Evolutionary conservation across 2,888 invertebrate genomes (phyloP), one percentile per base, ranked within the genome.

Genomic region (Chrysodeixis includens): DNA sequence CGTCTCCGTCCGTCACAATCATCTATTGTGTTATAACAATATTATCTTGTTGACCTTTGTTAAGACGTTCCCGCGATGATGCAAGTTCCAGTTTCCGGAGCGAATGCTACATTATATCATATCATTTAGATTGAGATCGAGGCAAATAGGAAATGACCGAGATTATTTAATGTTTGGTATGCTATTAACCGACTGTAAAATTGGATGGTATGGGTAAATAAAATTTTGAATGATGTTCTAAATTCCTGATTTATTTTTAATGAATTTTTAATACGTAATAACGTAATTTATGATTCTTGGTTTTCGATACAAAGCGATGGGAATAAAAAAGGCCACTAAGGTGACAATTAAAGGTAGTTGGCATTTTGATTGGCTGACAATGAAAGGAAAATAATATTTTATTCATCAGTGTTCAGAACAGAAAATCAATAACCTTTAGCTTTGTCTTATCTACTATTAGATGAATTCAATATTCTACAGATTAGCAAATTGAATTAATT

Each of bases 1-100:
- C 12, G 1, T 26, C 6, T 14, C 9, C 1, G 5, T 7, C 4
- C 30, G 10, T 16, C 8, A 16, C 7, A 62, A 58, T 52, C 60
- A 51, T 26, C n/a, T 55, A 51, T 63, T 70, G 61, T 66, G 18
- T 22, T 61, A 65, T 56, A 62, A 63, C 57, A 52, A 35, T 35
- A 61, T 53, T 66, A 74, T 74, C 73, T 69, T 20, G n/a, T 5
- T 65, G 62, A 73, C 57, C 61, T 56, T 20, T 14, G 32, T 14
- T 61, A 30, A 49, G 30, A 44, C 51, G n/a, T 56, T 16, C 51
- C 55, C 16, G 18, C 30, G 30, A 56, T 30, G 32, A 49, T 18
- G 46, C 46, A 49, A 49, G 18, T 9, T 9, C 18, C n/a, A 4
- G 18, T 20, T 18, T 49, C 46, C 10, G 18, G 46, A 49, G 10